phyloP scores from a whole-genome alignment of 2,113 vertebrate species.

The Balaenoptera acutorostrata region DNA sequence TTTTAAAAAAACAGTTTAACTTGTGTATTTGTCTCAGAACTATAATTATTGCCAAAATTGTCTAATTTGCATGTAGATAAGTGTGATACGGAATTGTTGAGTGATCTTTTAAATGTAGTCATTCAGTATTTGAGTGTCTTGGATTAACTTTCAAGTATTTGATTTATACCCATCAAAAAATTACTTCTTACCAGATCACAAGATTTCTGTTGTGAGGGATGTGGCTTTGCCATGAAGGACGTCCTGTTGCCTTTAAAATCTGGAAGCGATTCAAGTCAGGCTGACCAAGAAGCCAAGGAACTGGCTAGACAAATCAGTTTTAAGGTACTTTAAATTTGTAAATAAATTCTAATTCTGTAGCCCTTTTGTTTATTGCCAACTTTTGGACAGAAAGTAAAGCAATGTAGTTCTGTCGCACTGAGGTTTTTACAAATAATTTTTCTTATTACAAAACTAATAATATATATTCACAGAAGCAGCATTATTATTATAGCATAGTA shows the following conservation, averaged over 20 bases:
- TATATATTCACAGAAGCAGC: neutral
- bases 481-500: neutral
- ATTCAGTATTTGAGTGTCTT: neutral
- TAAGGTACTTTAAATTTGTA: conserved; percentile 85
- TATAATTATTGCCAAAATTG: neutral
- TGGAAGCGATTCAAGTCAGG: conserved; percentile 86
- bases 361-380: conserved; percentile 9
- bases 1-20: neutral
- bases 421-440: neutral
- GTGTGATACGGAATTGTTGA: neutral
- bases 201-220: conserved; percentile 95
- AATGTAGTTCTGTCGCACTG: neutral
- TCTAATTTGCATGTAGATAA: neutral
- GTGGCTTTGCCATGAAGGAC: conserved; percentile 89
- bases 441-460: neutral
- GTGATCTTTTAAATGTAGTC: neutral
- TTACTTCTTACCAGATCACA: conserved; percentile 86
- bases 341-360: neutral
- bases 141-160: neutral
- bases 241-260: conserved; percentile 89
- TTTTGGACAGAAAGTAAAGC: conserved; percentile 31
- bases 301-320: conserved; percentile 97
- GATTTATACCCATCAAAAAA: neutral
- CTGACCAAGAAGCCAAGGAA: conserved; percentile 89
- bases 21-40: neutral